Conservation (phyloP, 2,113 vertebrate species). For the Cebidichthys violaceus region DNA sequence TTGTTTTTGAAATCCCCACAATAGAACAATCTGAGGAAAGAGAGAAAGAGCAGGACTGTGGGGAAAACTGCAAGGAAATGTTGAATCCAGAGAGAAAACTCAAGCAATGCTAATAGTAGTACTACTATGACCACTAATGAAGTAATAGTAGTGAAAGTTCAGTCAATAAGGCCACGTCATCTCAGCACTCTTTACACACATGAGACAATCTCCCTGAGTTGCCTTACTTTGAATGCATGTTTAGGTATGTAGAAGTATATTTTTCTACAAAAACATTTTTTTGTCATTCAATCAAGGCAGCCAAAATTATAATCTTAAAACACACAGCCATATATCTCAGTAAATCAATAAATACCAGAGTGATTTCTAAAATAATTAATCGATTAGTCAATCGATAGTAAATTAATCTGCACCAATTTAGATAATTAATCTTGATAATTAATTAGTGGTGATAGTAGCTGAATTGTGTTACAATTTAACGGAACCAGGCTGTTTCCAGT, state of each 20-base stretch:
- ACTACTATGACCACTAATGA: not conserved
- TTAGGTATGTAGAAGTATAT: not conserved
- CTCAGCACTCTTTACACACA: not conserved
- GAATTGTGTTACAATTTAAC: not conserved
- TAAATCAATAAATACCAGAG: not conserved
- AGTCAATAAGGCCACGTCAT: not conserved
- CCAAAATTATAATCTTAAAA: not conserved
- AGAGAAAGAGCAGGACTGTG: not conserved
- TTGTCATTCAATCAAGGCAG: not conserved
- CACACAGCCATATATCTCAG: not conserved
- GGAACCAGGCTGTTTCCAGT: not conserved
- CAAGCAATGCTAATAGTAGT: not conserved
- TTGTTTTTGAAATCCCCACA: constrained; percentile 53
- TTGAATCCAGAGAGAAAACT: constrained; percentile 5
- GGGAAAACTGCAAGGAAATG: constrained; percentile 7
- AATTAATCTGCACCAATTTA: not conserved
- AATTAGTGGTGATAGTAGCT: not conserved
- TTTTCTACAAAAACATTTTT: not conserved
- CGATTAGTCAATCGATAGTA: not conserved
- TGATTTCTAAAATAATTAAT: not conserved
- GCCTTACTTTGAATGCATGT: not conserved
- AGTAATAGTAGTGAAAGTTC: not conserved
- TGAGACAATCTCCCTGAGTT: not conserved
- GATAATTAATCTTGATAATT: not conserved
- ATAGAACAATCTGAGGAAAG: constrained; percentile 65